Evolutionary conservation across 2,888 invertebrate species (phyloP), one percentile per base, ranked within the genome.

Genomic region (Caradrina kadenii): DNA sequence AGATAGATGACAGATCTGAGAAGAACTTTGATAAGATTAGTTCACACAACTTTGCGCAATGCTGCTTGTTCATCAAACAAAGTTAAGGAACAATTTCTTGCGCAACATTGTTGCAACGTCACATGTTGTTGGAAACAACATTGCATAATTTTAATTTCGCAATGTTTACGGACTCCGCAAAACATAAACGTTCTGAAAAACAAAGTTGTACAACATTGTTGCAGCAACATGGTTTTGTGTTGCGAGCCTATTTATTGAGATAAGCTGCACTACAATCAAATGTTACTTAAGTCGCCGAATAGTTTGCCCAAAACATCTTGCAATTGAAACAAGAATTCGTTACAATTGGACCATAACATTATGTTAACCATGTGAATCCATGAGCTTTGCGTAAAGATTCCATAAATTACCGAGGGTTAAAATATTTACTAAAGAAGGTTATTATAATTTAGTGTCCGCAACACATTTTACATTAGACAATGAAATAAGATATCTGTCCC

Each of bases 1-100:
- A 70, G 53, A 42, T 62, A 58, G 26, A 26, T 21, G 17, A 56
- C 42, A 62, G 53, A 65, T 65, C 61, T 76, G 26, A 61, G 17
- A 35, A 49, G n/a, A 49, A 59, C 60, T 22, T 59, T 52, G 19
- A 17, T 55, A 35, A 39, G 21, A 52, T 10, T 22, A 42, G 21
- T 21, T 56, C 39, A 21, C 22, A 31, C 31, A 45, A 1, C 11
- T 15, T 59, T 42, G 11, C 15, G 21, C 22, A 49, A 59, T 31
- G 26, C 3, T 11, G 35, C 17, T 1, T 17, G 17, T 17, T 45
- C 45, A 45, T 45, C 15, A 3, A 5, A 45, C 17, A 45, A 17
- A 45, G 42, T 42, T 11, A 2, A 42, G 13, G 15, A 42, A 15
- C 15, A 42, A 13, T 11, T 15, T 5, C 5, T 45, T 39, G 13